Evolutionary conservation across 1,140 invertebrate genomes (phyloP), one percentile per base, ranked within the genome.

Genomic region (Cydia fagiglandana): DNA sequence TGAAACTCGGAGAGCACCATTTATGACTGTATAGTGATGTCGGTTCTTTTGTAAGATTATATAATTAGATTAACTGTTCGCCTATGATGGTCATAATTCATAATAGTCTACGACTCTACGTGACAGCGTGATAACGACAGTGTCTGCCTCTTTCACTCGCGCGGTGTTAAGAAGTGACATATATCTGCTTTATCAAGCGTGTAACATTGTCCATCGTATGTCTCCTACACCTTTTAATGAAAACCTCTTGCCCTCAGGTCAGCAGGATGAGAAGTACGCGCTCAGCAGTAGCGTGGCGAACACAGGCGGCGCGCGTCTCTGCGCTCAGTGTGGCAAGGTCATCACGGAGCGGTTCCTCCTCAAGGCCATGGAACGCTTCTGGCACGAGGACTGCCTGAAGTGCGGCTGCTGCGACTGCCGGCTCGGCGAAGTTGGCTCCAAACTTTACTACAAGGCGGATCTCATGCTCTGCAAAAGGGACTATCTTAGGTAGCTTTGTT

Each of bases 321-420:
- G 96, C 86, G 96, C 96, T 0, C 96, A 96, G 50, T 97, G 96
- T 82, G 95, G 96, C 12, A 96, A 97, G 80, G 89, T 93, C 75
- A 97, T 97, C 88, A 96, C 95, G 1, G 96, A 97, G 86, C 91
- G 96, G 81, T 97, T 95, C 86, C 93, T 97, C 4, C 92, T 96
- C 64, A 96, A 96, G 83, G 96, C 97, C 0, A 92, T 98, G 84
- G 97, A 98, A 85, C 94, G 98, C 88, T 97, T 96, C 87, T 99
- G 98, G 98, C 98, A 99, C 91, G 98, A 99, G 86, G 97, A 98
- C 88, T 99, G 98, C 85, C 94, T 99, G 41, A 98, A 98, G 88
- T 98, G 98, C 85, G 97, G 97, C 34, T 98, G 97, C 90, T 99
- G 98, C 89, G 96, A 98, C 88, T 98, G 97, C 90, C 94, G 97